Conservation (phyloP, 2,113 vertebrate genomes). For the Bubo scandiacus region DNA sequence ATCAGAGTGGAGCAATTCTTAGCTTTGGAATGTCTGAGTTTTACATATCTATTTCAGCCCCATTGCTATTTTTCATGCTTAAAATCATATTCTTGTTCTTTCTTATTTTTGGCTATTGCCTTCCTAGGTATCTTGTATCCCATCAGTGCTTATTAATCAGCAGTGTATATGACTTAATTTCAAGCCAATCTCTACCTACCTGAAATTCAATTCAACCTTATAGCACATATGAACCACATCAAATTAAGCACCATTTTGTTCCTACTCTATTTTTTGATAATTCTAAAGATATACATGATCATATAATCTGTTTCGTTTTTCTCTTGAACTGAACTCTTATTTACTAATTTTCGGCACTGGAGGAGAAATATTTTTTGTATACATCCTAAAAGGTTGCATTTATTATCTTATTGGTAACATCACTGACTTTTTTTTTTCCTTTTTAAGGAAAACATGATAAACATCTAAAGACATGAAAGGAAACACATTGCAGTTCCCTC, state of each 20-base stretch:
- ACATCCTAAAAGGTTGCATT: background rate
- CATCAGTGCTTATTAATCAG: background rate
- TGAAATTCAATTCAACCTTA: background rate
- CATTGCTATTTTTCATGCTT: background rate
- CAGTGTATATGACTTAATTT: background rate
- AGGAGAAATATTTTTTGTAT: background rate
- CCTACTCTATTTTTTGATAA: background rate
- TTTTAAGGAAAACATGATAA: background rate
- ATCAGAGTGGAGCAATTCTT: background rate
- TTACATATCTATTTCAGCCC: background rate
- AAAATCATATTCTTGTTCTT: background rate
- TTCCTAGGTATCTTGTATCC: background rate
- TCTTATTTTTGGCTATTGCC: background rate
- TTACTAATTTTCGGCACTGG: background rate
- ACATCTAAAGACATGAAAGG: background rate
- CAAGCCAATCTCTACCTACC: background rate
- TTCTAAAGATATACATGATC: constrained; percentile 1
- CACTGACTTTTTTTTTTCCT: background rate
- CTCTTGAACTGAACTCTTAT: background rate
- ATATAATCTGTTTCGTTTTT: background rate
- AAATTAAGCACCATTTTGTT: constrained; percentile 9
- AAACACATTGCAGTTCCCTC: background rate
- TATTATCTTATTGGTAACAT: background rate
- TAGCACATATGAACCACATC: background rate
- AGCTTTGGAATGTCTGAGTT: background rate